A percentile compares a stretch with the other conserved stretches of the same genome.
Conservation (phyloP, 1,140 invertebrate species). For the Cydia strobilella region DNA sequence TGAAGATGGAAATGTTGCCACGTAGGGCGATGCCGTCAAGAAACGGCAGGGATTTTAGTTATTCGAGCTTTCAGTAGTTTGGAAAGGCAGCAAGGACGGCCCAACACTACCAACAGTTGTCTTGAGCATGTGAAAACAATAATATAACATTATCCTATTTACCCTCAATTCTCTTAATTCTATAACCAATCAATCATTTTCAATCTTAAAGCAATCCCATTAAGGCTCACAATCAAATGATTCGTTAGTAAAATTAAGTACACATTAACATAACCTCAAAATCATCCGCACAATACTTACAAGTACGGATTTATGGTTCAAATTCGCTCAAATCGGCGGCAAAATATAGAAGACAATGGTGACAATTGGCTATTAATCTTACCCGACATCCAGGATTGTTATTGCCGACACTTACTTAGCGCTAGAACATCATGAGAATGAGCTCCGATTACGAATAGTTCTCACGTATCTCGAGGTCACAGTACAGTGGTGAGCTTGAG, state of each 20-base stretch:
- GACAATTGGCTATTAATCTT: conserved; percentile 27
- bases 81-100: background rate
- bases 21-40: too few relatives aligned
- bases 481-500: background rate
- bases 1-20: too few relatives aligned
- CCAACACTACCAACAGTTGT: background rate
- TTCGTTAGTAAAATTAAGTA: background rate
- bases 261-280: background rate
- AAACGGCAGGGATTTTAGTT: too few relatives aligned
- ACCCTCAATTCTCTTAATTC: background rate
- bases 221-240: conserved; percentile 11
- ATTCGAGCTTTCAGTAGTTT: too few relatives aligned
- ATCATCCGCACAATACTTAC: background rate
- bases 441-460: background rate
- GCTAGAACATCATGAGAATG: background rate
- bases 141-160: background rate
- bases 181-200: background rate
- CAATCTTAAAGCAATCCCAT: background rate
- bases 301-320: background rate
- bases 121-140: background rate
- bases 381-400: background rate
- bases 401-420: background rate
- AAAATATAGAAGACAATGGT: conserved; percentile 21
- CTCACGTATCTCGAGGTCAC: background rate
- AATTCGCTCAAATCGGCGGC: background rate